Evolutionary conservation across 2,113 vertebrate genomes (phyloP), one percentile per base, ranked within the genome.

Genomic region (Progne subis): DNA sequence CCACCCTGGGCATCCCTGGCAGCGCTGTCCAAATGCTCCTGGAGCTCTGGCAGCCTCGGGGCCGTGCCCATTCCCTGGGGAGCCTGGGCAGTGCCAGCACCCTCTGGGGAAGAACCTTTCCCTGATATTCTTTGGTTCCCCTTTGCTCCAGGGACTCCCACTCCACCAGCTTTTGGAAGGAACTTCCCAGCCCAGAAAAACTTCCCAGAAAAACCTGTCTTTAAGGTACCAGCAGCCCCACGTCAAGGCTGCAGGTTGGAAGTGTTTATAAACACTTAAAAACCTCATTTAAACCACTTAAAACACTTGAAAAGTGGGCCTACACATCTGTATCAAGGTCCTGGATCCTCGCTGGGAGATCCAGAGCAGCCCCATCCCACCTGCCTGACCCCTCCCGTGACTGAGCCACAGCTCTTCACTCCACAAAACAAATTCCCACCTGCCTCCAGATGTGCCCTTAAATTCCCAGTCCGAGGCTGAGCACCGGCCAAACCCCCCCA

Each of bases 181-280:
- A 85, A 60, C 12, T 47, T 77, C 29, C 26, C 61, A 85, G 14
- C 37, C 37, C 37, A 37, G 37, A 37, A 37, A 37, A 85, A 60
- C 12, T 47, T 77, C 29, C 26, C 61, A 85, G 14, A 23, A 76
- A 39, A 47, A 29, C 12, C 9, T 65, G 29, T 50, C 37, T 32
- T 59, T 41, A 46, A 71, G 55, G 29, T 59, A 74, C 31, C 18
- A 74, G 50, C 44, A 87, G 43, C 47, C 44, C 34, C 24, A 6
- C 1, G 5, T 24, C 0, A 0, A 59, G 67, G 49, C 53, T 76
- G n/a, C 12, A 8, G 4, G 14, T 10, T 57, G 55, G 26, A 25
- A 57, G 25, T 8, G 4, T 75, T 94, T 39, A 47, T n/a, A n/a
- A 77, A 68, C 26, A 53, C 11, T 57, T 67, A 11, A 59, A 57